Percentiles rank a stretch among this genome's conserved stretches.
phyloP scores from a whole-genome alignment of 2,113 vertebrate species.

The Zeus faber region DNA sequence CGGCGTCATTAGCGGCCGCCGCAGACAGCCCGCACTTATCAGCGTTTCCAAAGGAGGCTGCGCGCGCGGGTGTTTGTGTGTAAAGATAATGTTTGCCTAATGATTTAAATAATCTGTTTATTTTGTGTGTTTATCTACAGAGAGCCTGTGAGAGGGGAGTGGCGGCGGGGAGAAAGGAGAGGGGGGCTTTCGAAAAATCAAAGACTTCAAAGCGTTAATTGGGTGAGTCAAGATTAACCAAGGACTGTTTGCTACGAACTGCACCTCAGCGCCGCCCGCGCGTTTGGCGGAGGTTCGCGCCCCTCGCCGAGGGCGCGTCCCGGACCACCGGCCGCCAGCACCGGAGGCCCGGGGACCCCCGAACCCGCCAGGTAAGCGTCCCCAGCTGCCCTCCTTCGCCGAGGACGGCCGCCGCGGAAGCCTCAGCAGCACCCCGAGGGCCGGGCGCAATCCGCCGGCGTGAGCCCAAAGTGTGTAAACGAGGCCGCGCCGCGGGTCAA shows the following conservation, averaged over 20 bases:
- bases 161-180: conserved; percentile 36
- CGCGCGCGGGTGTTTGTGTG: conserved; percentile 38
- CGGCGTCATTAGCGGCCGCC: conserved; percentile 38
- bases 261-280: too few relatives aligned
- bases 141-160: conserved; percentile 54
- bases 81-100: conserved; percentile 65
- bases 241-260: too few relatives aligned
- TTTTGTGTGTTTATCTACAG: conserved; percentile 65
- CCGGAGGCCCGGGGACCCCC: too few relatives aligned
- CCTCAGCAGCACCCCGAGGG: conserved; percentile 17
- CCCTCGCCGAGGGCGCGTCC: too few relatives aligned
- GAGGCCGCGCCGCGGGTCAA: conserved; percentile 65
- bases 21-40: conserved; percentile 53
- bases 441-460: conserved; percentile 56
- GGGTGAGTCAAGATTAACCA: conserved; percentile 64
- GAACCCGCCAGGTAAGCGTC: too few relatives aligned
- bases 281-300: too few relatives aligned
- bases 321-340: too few relatives aligned
- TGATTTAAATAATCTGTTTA: conserved; percentile 73
- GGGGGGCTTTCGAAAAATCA: conserved; percentile 59
- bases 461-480: conserved; percentile 58
- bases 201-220: conserved; percentile 69
- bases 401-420: too few relatives aligned
- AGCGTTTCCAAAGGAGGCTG: conserved; percentile 53
- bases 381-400: too few relatives aligned